Evolutionary conservation across 2,113 vertebrate species (phyloP), one percentile per base, ranked within the genome.

Genomic region (Acrocephalus arundinaceus): DNA sequence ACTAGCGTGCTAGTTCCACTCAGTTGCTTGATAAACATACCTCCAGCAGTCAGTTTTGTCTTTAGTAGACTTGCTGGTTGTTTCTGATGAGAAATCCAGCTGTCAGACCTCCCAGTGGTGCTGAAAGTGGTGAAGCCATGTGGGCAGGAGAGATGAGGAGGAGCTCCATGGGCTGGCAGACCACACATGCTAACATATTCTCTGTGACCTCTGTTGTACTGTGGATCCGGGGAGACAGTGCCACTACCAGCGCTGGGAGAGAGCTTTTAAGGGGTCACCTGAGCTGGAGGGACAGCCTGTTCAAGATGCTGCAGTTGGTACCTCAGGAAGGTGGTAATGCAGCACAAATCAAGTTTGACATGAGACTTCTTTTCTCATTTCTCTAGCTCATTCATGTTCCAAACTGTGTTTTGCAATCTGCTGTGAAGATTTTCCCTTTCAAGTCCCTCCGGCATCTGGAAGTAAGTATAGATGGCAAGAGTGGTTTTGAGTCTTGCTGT

Each of bases 351-450:
- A 13, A 81, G 37, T 33, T 54, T 65, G 16, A 18, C 27, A 1
- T 41, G 51, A 95, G 37, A 18, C 23, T 87, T 68, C 49, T 85
- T 15, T 79, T 73, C 41, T 93, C 41, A 54, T 93, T 85, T 86
- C 70, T 97, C 43, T 79, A 99, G 99, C 98, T 99, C 4, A 70
- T 99, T 89, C 98, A 98, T 89, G 96, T 98, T 37, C 96, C 98
- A 62, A 98, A 97, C 25, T 82, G 63, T 68, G 98, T 94, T 80
- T 94, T 98, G 37, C 98, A 98, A 78, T 98, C 98, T 27, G 94
- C 98, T 86, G 98, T 99, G 97, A 99, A 99, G 96, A 99, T 99
- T 96, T 99, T 98, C 81, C 99, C 99, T 15, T 99, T 99, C 97
- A 99, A 99, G 96, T 99, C 98, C 45, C 98, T 99, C 37, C 98